Evolutionary conservation across 2,888 invertebrate genomes (phyloP).

Genomic region (Saturnia japonica): DNA sequence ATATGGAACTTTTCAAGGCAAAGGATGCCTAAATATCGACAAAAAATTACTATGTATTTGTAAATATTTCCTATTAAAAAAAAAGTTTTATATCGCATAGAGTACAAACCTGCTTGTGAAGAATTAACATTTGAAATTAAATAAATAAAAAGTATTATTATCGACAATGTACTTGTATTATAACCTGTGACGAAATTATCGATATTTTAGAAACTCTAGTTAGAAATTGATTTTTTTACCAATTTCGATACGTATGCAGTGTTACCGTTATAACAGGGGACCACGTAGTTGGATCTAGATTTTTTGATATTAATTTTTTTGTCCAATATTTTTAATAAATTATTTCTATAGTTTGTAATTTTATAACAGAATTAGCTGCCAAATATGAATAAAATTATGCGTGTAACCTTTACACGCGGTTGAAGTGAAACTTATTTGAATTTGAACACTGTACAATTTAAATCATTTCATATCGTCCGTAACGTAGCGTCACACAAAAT

Average conservation of each 20-base stretch:
- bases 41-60: background rate
- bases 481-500: no score
- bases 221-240: background rate
- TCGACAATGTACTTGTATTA: background rate
- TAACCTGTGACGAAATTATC: no score
- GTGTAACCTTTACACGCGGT: no score
- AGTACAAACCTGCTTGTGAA: background rate
- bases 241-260: background rate
- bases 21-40: background rate
- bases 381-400: background rate
- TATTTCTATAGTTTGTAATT: background rate
- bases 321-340: conserved; percentile 4
- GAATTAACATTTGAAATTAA: background rate
- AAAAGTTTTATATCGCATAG: background rate
- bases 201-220: background rate
- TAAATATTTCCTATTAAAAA: background rate
- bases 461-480: no score
- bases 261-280: conserved; percentile 4
- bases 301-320: conserved; percentile 3
- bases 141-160: background rate
- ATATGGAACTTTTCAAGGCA: background rate
- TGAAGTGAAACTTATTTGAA: no score
- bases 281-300: conserved; percentile 14
- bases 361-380: background rate
- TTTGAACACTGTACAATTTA: no score